phyloP scores from a whole-genome alignment of 1,140 invertebrate genomes.

The Portunus trituberculatus region DNA sequence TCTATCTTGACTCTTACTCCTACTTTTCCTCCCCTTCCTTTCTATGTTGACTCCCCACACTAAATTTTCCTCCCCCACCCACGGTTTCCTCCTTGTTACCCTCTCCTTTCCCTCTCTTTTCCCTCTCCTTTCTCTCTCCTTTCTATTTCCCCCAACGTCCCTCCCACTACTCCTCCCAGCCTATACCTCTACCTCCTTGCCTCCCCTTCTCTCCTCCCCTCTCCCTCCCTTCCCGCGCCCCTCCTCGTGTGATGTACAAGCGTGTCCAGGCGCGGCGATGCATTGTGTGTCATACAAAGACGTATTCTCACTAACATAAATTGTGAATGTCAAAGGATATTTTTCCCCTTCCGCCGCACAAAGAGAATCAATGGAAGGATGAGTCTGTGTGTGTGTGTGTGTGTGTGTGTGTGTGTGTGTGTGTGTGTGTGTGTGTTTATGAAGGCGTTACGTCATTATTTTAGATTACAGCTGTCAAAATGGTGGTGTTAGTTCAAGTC shows the following conservation, averaged over 20 bases:
- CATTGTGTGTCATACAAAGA: not conserved
- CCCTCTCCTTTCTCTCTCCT: not conserved
- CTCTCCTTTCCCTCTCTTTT: not conserved
- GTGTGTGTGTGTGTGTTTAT: not conserved
- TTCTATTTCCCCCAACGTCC: not conserved
- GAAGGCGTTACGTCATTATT: too few species aligned
- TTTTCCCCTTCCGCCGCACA: not conserved
- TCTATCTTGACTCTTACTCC: not conserved
- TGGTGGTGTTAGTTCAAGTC: too few species aligned
- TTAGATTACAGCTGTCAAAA: too few species aligned
- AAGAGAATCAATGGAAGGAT: not conserved
- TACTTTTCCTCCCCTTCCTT: not conserved
- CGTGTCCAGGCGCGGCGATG: not conserved
- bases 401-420: constrained; percentile 17
- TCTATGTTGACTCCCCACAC: not conserved
- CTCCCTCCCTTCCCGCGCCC: not conserved
- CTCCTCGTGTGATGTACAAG: not conserved
- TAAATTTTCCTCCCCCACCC: not conserved
- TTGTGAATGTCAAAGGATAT: constrained; percentile 15
- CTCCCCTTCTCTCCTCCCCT: not conserved
- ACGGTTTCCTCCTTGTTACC: not conserved
- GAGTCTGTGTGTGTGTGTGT: not conserved
- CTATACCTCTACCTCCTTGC: not conserved
- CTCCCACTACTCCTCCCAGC: not conserved
- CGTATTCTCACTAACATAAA: constrained; percentile 1